Percentiles rank a stretch among this genome's conserved stretches.
Evolutionary conservation across 53 echinoderm and acorn worm species (phyloP).

Genomic region (Paracentrotus lividus): DNA sequence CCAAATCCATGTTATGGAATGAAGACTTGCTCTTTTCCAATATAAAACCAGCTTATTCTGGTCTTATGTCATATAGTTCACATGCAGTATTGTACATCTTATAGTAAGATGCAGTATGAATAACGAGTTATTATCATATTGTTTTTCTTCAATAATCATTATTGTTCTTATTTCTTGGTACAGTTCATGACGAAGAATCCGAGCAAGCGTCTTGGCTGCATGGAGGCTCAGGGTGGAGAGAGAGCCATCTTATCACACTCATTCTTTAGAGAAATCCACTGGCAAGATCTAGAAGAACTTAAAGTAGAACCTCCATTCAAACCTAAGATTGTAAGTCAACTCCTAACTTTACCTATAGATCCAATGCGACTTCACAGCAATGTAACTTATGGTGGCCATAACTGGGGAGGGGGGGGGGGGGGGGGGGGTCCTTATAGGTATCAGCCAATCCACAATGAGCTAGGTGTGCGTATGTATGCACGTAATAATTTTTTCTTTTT

Average conservation of each 20-base stretch:
- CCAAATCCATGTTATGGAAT: no score
- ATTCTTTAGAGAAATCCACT: slow-evolving; percentile 94
- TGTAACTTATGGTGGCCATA: no score
- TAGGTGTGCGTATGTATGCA: background rate
- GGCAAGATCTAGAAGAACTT: slow-evolving; percentile 94
- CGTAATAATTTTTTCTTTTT: no score
- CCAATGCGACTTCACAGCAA: no score
- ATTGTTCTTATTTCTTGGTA: background rate
- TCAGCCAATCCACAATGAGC: no score
- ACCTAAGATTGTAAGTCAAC: slow-evolving; percentile 96
- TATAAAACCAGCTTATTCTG: no score
- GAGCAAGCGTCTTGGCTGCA: slow-evolving; percentile 95
- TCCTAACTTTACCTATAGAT: background rate
- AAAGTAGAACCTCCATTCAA: slow-evolving; percentile 97
- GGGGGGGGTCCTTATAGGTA: no score
- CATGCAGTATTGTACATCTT: background rate
- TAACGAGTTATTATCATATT: no score
- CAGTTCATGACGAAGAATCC: slow-evolving; percentile 99
- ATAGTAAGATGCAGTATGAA: no score
- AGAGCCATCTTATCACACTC: slow-evolving; percentile 90
- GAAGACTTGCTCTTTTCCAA: no score
- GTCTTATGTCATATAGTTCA: no score
- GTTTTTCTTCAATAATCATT: background rate
- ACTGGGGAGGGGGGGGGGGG: no score
- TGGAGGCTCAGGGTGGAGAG: slow-evolving; percentile 94